Conservation (phyloP, 2,113 vertebrate genomes). For the Tonatia bakeri region DNA sequence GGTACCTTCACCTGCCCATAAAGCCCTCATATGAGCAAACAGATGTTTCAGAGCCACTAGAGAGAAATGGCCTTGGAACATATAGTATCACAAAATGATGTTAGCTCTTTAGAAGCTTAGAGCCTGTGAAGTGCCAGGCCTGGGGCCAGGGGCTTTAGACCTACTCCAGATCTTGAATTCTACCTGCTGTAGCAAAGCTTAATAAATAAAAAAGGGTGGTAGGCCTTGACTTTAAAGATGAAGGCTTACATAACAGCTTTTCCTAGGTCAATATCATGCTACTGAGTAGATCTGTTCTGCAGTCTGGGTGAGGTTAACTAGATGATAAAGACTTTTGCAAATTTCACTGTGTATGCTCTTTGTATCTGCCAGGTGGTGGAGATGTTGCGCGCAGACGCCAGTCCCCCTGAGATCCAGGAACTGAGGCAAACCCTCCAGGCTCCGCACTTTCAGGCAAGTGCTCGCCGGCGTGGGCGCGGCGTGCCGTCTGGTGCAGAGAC, state of each 20-base stretch:
- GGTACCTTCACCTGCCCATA: neutral
- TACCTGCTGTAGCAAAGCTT: neutral
- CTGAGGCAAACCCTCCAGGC: constrained; percentile 85
- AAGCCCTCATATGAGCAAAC: neutral
- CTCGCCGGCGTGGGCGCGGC: neutral
- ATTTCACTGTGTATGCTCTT: neutral
- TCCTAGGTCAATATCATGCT: neutral
- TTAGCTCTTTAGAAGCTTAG: neutral
- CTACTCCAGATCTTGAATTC: neutral
- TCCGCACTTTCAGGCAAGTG: constrained; percentile 89
- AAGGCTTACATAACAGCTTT: neutral
- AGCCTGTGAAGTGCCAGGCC: neutral
- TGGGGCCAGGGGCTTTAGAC: neutral
- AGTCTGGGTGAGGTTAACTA: neutral
- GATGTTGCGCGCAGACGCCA: constrained; percentile 73
- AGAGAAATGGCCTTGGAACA: neutral
- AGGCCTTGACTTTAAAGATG: neutral
- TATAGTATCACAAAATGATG: neutral
- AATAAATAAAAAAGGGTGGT: neutral
- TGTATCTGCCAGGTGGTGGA: constrained; percentile 75
- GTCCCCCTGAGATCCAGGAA: constrained; percentile 87
- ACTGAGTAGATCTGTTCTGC: neutral
- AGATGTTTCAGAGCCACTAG: neutral
- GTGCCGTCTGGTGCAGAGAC: neutral
- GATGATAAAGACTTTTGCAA: neutral